Conservation (phyloP, 2,113 vertebrate species). For the Psettodes erumei region DNA sequence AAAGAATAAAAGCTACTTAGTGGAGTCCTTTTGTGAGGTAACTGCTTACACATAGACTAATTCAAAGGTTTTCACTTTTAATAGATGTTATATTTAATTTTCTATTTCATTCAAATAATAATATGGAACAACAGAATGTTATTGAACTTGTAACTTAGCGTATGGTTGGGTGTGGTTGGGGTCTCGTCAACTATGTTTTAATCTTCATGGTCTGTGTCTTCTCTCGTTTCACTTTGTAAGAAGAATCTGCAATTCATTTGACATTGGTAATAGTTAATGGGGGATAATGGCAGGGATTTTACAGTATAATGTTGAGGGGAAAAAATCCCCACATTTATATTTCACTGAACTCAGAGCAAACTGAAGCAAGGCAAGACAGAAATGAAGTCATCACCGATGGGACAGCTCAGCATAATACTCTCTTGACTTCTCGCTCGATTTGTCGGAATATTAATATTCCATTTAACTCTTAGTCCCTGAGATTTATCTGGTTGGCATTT, state of each 20-base stretch:
- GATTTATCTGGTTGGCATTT: constrained; percentile 73
- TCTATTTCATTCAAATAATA: background rate
- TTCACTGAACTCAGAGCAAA: constrained; percentile 13
- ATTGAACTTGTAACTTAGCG: background rate
- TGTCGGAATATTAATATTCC: constrained; percentile 69
- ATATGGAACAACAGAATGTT: background rate
- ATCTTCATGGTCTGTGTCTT: background rate
- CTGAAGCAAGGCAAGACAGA: constrained; percentile 38
- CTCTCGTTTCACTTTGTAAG: background rate
- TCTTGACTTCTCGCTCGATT: constrained; percentile 64
- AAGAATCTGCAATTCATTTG: background rate
- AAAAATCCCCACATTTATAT: constrained; percentile 5
- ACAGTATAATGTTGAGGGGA: background rate
- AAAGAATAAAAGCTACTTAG: background rate
- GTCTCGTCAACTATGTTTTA: background rate
- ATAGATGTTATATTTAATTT: background rate
- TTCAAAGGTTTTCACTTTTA: too few species aligned
- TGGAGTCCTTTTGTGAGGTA: background rate
- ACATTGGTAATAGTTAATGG: background rate
- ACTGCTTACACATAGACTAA: background rate
- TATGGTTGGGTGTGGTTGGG: background rate
- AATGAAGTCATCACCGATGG: constrained; percentile 49
- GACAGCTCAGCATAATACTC: constrained; percentile 57
- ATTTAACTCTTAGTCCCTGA: constrained; percentile 62
- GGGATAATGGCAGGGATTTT: background rate